Evolutionary conservation across 2,888 invertebrate genomes (phyloP), one percentile per base, ranked within the genome.

Genomic region (Apomyelois bistriatella): DNA sequence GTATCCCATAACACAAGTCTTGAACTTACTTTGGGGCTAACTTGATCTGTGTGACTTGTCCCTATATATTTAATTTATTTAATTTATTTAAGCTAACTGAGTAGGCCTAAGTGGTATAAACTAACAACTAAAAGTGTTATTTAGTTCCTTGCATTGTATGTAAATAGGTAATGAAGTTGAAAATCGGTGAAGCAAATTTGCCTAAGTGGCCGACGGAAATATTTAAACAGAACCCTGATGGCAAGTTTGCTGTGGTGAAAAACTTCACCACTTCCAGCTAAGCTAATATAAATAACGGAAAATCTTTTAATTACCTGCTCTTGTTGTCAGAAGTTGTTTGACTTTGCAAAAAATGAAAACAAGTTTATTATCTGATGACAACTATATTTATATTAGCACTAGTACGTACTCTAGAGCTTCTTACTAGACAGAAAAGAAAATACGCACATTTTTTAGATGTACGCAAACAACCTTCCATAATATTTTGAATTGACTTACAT

Each of bases 181-280:
- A 50, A 48, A 28, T 49, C 48, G 52, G 30, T 36, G 17, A 70
- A 76, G 74, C 76, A 64, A 82, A 76, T 82, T 83, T 80, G 76
- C 79, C 71, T 73, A 72, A 76, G 76, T 70, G 77, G 74, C 72
- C 71, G 62, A 68, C 69, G 65, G 76, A 81, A 82, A 81, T 82
- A 81, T 82, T 79, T 73, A 77, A 77, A 77, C 72, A 76, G 69
- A 67, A 73, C 76, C 73, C 70, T 66, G 70, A 72, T 46, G 46
- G 46, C 32, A 48, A 48, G 22, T 15, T 47, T 47, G 46, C 32
- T 65, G 69, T 65, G 71, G 71, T 76, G 81, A 80, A 62, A 80
- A 80, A 62, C 58, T 60, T 64, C 56, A 55, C 28, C 59, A 63
- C 66, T 59, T 7, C 40, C 40, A 3, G 16, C 51, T 46, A 62